Evolutionary conservation across 2,888 invertebrate genomes (phyloP), one percentile per base, ranked within the genome.

Genomic region (Rugalucina vietnamica): DNA sequence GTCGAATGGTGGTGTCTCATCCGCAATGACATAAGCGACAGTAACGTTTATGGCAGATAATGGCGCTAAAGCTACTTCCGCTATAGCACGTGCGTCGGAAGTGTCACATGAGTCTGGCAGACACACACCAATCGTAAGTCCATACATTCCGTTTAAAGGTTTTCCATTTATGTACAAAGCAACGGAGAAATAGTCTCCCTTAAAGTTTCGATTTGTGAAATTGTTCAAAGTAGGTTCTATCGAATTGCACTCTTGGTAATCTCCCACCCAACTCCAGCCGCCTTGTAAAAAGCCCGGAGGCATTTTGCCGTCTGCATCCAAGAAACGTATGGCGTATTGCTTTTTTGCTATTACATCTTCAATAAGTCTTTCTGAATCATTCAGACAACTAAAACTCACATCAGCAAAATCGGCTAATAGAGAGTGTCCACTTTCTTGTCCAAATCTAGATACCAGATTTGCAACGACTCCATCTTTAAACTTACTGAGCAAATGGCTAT

Each of bases 121-220:
- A 71, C 85, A 86, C 3, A 80, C 70, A 14, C 85, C 85, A 12
- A 86, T 39, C 24, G 24, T 29, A 10, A 79, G 27, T n/a, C 21
- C 27, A 1, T 37, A 57, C 0, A 72, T 29, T 8, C 29, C 49
- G n/a, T 37, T 70, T 3, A 70, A 10, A 21, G 72, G 72, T 72
- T 49, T 24, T 5, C 34, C 10, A 27, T 37, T 37, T 8, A 36
- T 29, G 24, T 39, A 69, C 1, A 79, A 32, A n/a, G 14, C 8
- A 21, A 57, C 85, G 2, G 85, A 49, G 60, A 77, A 82, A 72
- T 86, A 86, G 72, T 79, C 79, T 12, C 86, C 86, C 1, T 36
- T 39, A 32, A 86, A 78, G 3, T 57, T 74, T 5, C 43, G 50
- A 2, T 60, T 34, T 0, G 80, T 80, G 5, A 79, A 27, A 3